Evolutionary conservation across 2,888 invertebrate species (phyloP).

Genomic region (Cryptus viduatorius): DNA sequence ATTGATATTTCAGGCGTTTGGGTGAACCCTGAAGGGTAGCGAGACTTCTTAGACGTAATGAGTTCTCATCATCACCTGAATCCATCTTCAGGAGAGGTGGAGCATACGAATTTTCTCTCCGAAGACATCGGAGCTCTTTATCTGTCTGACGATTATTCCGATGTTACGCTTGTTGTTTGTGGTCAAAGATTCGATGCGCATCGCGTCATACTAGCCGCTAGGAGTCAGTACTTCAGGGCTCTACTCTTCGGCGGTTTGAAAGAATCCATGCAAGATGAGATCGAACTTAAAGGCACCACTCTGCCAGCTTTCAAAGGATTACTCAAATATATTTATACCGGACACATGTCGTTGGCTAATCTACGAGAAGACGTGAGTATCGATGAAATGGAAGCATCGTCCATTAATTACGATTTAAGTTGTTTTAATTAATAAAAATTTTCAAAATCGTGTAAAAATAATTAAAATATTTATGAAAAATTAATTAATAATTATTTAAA

Average conservation of each 20-base stretch:
- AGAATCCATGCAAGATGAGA: conserved; percentile 91
- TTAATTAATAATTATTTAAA: background rate
- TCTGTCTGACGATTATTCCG: conserved; percentile 95
- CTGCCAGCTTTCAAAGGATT: conserved; percentile 95
- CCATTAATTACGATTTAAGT: conserved; percentile 11
- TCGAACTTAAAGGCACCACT: conserved; percentile 94
- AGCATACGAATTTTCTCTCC: conserved; percentile 90
- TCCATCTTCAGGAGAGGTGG: conserved; percentile 87
- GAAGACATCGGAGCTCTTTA: conserved; percentile 95
- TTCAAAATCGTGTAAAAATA: too few species aligned
- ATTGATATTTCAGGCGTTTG: conserved; percentile 7
- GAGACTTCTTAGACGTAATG: conserved; percentile 71
- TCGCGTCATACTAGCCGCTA: conserved; percentile 95
- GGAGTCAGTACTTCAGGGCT: conserved; percentile 98
- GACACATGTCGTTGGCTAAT: conserved; percentile 88
- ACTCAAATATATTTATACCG: conserved; percentile 98
- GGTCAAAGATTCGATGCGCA: conserved; percentile 90
- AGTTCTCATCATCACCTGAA: conserved; percentile 82
- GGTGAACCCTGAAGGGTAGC: conserved; percentile 29
- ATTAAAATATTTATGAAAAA: too few species aligned
- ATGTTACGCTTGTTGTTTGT: conserved; percentile 95
- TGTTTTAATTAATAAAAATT: too few species aligned
- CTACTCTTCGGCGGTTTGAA: conserved; percentile 92
- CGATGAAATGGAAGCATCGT: conserved; percentile 26
- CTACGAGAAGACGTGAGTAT: conserved; percentile 86